phyloP scores from a whole-genome alignment of 2,113 vertebrate species.

The Cyphomyrus plagiostoma region DNA sequence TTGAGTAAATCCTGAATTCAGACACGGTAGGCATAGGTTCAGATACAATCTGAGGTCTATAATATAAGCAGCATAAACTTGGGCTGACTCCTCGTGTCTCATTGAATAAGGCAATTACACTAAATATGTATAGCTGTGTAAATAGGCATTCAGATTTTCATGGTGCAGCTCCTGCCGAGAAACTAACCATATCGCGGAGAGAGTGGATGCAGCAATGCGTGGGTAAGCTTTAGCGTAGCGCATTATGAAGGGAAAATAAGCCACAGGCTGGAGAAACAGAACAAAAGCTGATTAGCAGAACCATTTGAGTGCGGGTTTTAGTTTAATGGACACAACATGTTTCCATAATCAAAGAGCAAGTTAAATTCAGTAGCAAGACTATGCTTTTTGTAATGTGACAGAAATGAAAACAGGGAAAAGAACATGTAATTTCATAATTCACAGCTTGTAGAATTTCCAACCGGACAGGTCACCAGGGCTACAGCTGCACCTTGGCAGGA shows the following conservation, averaged over 20 bases:
- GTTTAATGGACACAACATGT: not conserved
- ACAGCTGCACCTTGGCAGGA: not conserved
- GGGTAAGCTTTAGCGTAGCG: not conserved
- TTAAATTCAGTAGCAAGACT: not conserved
- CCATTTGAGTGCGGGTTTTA: not conserved
- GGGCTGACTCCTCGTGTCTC: not conserved
- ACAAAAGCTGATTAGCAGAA: not conserved
- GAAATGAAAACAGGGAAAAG: not conserved
- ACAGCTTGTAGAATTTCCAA: not conserved
- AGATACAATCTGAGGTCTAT: not conserved
- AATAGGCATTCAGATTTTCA: not conserved
- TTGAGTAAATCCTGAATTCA: not conserved
- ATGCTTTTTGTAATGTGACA: not conserved
- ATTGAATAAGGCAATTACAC: not conserved
- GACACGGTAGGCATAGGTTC: not conserved
- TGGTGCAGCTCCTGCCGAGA: not conserved
- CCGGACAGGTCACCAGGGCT: not conserved
- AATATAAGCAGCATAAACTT: not conserved
- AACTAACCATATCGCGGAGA: not conserved
- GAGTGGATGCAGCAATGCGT: not conserved
- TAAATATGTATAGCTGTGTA: not conserved
- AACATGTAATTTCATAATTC: not conserved
- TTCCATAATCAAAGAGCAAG: not conserved
- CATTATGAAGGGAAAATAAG: not conserved
- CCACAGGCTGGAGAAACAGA: not conserved